Base-by-base conservation (phyloP, 2,113 vertebrate species). In the Stictonetta naevosa region DNA sequence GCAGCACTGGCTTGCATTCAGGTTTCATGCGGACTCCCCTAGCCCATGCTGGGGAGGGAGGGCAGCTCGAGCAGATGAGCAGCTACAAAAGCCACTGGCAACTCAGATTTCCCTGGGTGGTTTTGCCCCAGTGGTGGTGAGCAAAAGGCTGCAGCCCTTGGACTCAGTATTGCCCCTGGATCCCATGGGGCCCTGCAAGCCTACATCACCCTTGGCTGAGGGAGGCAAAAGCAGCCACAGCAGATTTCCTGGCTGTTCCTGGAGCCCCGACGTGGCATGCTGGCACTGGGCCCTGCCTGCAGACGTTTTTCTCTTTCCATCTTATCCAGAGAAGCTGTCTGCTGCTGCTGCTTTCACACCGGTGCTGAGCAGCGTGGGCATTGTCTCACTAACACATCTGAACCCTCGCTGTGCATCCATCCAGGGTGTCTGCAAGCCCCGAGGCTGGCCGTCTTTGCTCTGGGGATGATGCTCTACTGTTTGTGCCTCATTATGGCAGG, bases 401-500 rank as follows among this genome's bases (percentile, higher is more conserved):
- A 86, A 8, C 11, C n/a, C 10, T 48, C 0, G 16, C 2, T 21
- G 15, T 23, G 21, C 17, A 0, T 50, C 63, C 0, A 1, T 28
- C 23, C 0, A 6, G 33, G 40, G 23, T 3, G 5, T 25, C 36
- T 72, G 66, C 0, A 3, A 72, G 71, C 34, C 17, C 71, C 15
- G 28, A 13, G 20, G 62, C 44, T 34, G 29, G 36, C 1, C 5
- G 22, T 23, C 16, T 77, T 79, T 77, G 59, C 28, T 79, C 42
- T 8, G 3, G 42, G 34, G 33, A 11, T 63, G 36, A 28, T 38
- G 48, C 31, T 73, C 33, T 60, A 40, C 29, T 44, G 10, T 23
- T 86, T 0, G 0, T 46, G 14, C 33, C 33, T 29, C 0, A 1
- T 26, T 14, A 25, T 0, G 1, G 63, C 42, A 55, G n/a, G 26